Conservation (phyloP, 1,140 invertebrate genomes). For the Drosophila ananassae region DNA sequence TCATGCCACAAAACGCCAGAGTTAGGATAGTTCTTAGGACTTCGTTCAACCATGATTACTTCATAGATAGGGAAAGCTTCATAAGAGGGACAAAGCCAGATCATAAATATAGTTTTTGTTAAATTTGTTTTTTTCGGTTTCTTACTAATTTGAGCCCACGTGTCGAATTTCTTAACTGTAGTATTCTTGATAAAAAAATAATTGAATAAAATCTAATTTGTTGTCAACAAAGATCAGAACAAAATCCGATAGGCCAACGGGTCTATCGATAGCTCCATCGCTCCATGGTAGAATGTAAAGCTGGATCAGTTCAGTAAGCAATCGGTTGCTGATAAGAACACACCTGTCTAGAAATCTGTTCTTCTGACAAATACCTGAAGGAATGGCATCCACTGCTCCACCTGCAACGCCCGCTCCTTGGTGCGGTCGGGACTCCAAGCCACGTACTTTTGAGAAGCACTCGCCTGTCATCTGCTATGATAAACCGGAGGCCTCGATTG, state of each 20-base stretch:
- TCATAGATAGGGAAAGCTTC: conserved; percentile 25
- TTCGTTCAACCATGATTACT: conserved; percentile 13
- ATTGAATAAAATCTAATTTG: conserved; percentile 48
- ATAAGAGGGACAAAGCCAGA: conserved; percentile 19
- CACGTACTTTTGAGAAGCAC: conserved; percentile 60
- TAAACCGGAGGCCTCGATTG: conserved; percentile 71
- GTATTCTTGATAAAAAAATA: conserved; percentile 36
- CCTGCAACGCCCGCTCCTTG: conserved; percentile 36
- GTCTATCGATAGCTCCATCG: conserved; percentile 27
- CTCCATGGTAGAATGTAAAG: neutral
- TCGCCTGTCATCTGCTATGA: conserved; percentile 83
- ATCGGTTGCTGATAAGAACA: neutral
- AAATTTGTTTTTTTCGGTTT: conserved; percentile 49
- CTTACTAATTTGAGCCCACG: conserved; percentile 9
- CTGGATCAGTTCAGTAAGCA: conserved; percentile 22
- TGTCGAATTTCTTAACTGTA: conserved; percentile 13
- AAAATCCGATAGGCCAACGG: conserved; percentile 11
- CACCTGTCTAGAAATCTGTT: neutral
- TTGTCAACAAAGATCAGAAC: conserved; percentile 26
- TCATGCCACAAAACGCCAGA: conserved; percentile 5
- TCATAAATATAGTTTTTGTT: conserved; percentile 41
- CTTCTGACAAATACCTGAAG: neutral
- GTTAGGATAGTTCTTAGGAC: conserved; percentile 11
- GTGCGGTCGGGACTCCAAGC: conserved; percentile 64
- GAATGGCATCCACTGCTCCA: conserved; percentile 32